These are phyloP conservation scores for Paramisgurnus dabryanus DNA, from an alignment of 2,113 vertebrate species.

Conservation along the genomic window DNA sequence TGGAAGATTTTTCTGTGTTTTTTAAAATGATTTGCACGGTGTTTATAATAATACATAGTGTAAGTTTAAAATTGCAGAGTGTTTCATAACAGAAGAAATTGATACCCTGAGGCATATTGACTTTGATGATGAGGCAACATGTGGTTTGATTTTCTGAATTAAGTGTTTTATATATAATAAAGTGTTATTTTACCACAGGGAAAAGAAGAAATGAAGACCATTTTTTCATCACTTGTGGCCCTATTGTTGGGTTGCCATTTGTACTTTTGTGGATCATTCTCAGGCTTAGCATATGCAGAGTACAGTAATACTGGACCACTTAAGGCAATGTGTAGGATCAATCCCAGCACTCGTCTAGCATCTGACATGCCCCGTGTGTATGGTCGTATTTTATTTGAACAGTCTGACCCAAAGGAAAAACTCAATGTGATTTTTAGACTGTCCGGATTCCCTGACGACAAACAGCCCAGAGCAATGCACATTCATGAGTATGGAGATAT, in stretches of 20 bases:
- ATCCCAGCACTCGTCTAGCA: constrained; percentile 75
- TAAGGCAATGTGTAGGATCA: constrained; percentile 79
- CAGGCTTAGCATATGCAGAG: constrained; percentile 55
- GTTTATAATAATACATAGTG: not conserved
- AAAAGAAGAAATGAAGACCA: constrained; percentile 16
- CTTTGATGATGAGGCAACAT: not conserved
- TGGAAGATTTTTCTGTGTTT: too few relatives aligned
- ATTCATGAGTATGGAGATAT: constrained; percentile 89
- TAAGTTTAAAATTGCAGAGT: too few relatives aligned
- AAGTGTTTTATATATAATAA: not conserved
- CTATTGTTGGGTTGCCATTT: constrained; percentile 10
- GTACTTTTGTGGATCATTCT: not conserved
- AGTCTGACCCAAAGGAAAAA: constrained; percentile 67
- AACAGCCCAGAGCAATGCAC: constrained; percentile 80
- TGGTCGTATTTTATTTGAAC: constrained; percentile 82
- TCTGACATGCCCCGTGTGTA: constrained; percentile 73
- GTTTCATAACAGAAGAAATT: not conserved
- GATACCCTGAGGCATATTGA: not conserved
- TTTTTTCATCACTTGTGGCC: not conserved
- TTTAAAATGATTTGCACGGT: too few relatives aligned
- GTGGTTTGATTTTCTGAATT: not conserved
- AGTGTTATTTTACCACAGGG: constrained; percentile 3
- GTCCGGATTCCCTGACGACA: constrained; percentile 73
- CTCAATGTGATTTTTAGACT: constrained; percentile 77
- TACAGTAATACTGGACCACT: constrained; percentile 54